Evolutionary conservation across 2,888 invertebrate genomes (phyloP), one percentile per base, ranked within the genome.

Genomic region (Drosophila cracens): DNA sequence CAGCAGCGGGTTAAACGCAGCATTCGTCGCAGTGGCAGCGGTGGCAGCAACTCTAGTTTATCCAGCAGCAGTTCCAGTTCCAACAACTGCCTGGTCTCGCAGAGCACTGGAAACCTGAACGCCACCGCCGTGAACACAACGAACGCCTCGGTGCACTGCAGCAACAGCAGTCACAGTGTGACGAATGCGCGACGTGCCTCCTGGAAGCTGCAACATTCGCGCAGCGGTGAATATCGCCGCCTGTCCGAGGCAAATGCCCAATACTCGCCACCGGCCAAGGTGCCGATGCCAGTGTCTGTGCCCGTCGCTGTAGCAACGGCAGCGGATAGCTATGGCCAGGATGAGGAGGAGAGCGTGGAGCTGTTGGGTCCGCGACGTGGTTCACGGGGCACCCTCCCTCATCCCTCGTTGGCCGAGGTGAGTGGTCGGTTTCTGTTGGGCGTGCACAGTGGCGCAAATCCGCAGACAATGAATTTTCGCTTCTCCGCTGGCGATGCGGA

Each of bases 401-500:
- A 25, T 8, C 46, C 46, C 8, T 8, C 46, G 16, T 49, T 69
- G 51, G 79, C 83, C 49, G 74, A 82, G 76, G 58, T 67, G 70
- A 48, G 38, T 51, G 51, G 51, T 52, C 85, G 88, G 27, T 63
- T 83, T 16, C 59, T 83, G 53, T 43, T 87, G 49, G 85, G 85
- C 16, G 87, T 87, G 43, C 18, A 40, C 74, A 70, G 59, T 54
- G 49, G 46, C 31, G 51, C 18, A 73, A 71, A 31, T 76, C 61
- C 11, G 57, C 81, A 87, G 31, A 70, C 81, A 7, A 91, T 87
- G 51, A 94, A 94, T 72, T 95, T 95, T 90, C 94, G 96, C 74
- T 95, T 95, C 91, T 96, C 96, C 48, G 95, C 96, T 13, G 96
- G 96, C 67, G 96, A 96, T 90, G 94, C 96, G 31, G 95, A 95